Evolutionary conservation across 2,888 invertebrate species (phyloP).

Genomic region (Aphidoletes aphidimyza): DNA sequence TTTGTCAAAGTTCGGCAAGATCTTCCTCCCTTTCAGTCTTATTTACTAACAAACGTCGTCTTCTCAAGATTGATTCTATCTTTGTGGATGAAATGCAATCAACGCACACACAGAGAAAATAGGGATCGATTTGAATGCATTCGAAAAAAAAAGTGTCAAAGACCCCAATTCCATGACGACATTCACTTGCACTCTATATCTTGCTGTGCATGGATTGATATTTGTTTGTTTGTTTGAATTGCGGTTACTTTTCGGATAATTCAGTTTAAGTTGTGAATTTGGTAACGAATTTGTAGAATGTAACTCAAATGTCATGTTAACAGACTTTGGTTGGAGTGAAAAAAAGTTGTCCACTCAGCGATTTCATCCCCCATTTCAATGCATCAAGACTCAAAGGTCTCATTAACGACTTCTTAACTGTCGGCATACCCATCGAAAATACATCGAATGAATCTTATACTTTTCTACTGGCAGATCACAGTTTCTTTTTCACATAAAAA

Average conservation of each 20-base stretch:
- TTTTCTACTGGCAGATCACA: no score
- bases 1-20: slow-evolving; percentile 13
- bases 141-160: background rate
- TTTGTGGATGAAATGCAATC: slow-evolving; percentile 2
- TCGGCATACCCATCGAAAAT: background rate
- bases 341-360: slow-evolving; percentile 18
- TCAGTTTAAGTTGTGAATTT: slow-evolving; percentile 40
- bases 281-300: slow-evolving; percentile 14
- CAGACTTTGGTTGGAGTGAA: background rate
- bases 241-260: background rate
- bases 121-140: slow-evolving; percentile 50
- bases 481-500: background rate
- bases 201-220: background rate
- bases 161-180: background rate
- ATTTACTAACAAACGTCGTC: background rate
- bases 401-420: background rate
- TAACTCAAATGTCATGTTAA: background rate
- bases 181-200: background rate
- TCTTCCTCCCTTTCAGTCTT: background rate
- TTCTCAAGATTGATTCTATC: no score
- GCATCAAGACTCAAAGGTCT: slow-evolving; percentile 20
- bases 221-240: background rate
- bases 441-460: no score
- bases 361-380: background rate
- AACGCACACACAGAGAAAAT: background rate